phyloP scores from a whole-genome alignment of 2,797 vertebrate species.

The Clamator glandarius region DNA sequence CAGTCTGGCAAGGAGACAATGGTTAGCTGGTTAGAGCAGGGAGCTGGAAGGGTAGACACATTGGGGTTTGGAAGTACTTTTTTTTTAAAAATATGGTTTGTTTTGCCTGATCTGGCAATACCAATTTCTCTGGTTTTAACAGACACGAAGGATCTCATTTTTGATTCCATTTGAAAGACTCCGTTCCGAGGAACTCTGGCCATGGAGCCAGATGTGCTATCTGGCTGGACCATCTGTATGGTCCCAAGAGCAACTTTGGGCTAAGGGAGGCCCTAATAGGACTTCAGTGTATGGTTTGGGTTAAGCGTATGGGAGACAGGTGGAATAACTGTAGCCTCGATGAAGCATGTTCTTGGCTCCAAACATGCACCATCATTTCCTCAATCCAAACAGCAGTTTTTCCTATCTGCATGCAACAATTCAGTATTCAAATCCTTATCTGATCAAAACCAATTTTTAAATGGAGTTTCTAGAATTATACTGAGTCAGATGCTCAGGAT shows the following conservation, averaged over 20 bases:
- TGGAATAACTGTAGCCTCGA: neutral
- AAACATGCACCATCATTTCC: neutral
- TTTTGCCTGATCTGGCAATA: neutral
- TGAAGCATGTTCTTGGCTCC: neutral
- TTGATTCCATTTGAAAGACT: neutral
- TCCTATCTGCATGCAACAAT: neutral
- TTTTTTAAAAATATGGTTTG: neutral
- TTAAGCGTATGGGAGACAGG: neutral
- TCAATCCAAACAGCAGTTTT: neutral
- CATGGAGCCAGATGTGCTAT: accelerated
- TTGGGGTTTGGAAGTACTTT: neutral
- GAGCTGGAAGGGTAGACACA: neutral
- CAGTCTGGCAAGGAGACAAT: neutral
- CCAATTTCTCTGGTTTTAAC: neutral
- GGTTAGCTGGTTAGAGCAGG: neutral
- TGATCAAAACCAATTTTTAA: neutral
- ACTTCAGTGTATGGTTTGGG: neutral
- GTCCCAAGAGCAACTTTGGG: neutral
- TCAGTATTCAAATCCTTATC: neutral
- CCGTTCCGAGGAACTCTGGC: neutral
- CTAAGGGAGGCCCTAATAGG: neutral
- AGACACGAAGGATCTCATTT: neutral
- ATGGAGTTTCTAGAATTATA: neutral
- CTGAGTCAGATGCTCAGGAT: accelerated
- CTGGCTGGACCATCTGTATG: neutral